Conservation (phyloP, 2,888 invertebrate species). For the Perizoma affinitatum region DNA sequence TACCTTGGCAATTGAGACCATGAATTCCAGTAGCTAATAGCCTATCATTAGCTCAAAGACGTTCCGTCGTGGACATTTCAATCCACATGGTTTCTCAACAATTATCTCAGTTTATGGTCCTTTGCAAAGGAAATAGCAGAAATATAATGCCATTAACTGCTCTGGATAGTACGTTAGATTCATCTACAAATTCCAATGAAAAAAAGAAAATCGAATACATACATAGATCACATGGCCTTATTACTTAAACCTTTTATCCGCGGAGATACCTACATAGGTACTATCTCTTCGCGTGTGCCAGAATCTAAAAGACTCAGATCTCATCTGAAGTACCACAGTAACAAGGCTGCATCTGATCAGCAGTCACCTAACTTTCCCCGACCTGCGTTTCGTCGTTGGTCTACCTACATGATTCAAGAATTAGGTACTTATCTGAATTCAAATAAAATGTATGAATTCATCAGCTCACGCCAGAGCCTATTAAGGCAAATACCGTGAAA, state of each 20-base stretch:
- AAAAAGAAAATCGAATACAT: too few species aligned
- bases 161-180: background rate
- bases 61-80: conserved; percentile 9
- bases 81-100: conserved; percentile 21
- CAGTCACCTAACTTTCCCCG: background rate
- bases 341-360: too few species aligned
- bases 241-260: too few species aligned
- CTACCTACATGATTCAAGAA: background rate
- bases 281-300: too few species aligned
- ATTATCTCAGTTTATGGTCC: conserved; percentile 19
- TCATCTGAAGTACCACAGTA: too few species aligned
- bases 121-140: conserved; percentile 17
- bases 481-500: conserved; percentile 30
- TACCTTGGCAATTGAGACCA: too few species aligned
- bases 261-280: too few species aligned
- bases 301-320: too few species aligned
- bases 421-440: conserved; percentile 11
- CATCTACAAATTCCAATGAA: too few species aligned
- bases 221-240: too few species aligned
- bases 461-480: conserved; percentile 22
- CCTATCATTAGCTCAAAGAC: conserved; percentile 13
- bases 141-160: conserved; percentile 1
- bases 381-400: background rate
- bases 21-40: background rate
- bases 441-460: conserved; percentile 11